Evolutionary conservation across 2,797 vertebrate species (phyloP).

Genomic region (Pempheris klunzingeri): DNA sequence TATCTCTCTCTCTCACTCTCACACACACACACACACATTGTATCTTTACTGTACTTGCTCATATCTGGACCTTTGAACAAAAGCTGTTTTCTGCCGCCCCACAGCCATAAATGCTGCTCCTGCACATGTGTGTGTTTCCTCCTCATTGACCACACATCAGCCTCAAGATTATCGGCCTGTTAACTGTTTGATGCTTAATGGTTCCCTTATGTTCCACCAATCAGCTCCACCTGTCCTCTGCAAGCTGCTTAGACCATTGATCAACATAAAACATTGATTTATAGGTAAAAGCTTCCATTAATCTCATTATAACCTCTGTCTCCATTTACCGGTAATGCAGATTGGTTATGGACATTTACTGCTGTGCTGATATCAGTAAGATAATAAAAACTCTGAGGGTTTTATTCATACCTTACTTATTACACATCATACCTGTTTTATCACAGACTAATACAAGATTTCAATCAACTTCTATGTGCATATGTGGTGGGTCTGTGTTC

Average conservation of each 20-base stretch:
- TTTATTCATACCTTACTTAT: neutral
- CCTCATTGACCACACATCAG: slow-evolving; percentile 59
- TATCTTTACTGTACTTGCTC: slow-evolving; percentile 38
- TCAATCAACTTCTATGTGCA: neutral
- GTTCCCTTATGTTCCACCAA: slow-evolving; percentile 67
- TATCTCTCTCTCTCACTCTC: slow-evolving; percentile 7
- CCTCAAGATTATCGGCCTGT: slow-evolving; percentile 56
- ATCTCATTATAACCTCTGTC: slow-evolving; percentile 42
- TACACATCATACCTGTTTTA: neutral
- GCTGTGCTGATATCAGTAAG: slow-evolving; percentile 31
- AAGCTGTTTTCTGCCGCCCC: slow-evolving; percentile 29
- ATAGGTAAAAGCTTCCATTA: slow-evolving; percentile 33
- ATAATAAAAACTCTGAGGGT: slow-evolving; percentile 42
- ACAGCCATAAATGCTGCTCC: slow-evolving; percentile 20
- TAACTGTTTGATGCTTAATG: slow-evolving; percentile 64
- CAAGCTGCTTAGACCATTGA: slow-evolving; percentile 52
- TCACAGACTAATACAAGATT: neutral
- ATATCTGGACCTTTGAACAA: slow-evolving; percentile 52
- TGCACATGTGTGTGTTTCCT: slow-evolving; percentile 36
- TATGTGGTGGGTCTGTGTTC: neutral
- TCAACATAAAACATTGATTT: slow-evolving; percentile 65
- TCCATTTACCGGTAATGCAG: slow-evolving; percentile 45
- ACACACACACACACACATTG: neutral
- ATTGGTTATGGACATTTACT: slow-evolving; percentile 52
- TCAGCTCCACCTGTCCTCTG: slow-evolving; percentile 47